These are phyloP conservation scores for Drosophila varians DNA, from an alignment of 1,140 invertebrate species.

Conservation along the genomic window DNA sequence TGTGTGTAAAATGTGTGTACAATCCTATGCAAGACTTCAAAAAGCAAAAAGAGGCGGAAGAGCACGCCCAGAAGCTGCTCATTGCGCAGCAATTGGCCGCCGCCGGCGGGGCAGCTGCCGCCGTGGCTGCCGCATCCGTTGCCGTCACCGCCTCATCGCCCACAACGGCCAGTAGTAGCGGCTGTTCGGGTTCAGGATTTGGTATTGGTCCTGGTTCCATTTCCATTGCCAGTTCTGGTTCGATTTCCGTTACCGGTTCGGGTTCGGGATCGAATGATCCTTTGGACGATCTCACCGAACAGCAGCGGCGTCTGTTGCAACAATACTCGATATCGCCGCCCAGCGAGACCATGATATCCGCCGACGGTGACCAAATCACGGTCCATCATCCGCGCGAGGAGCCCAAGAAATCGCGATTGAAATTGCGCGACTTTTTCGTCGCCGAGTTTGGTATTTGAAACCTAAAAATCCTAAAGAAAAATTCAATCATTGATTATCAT, in stretches of 20 bases:
- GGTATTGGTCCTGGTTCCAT: neutral
- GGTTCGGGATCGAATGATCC: constrained; percentile 36
- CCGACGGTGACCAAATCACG: constrained; percentile 82
- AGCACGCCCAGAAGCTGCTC: constrained; percentile 82
- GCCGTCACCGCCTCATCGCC: constrained; percentile 32
- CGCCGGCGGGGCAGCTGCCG: constrained; percentile 48
- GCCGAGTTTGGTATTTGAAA: constrained; percentile 77
- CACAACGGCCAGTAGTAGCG: constrained; percentile 40
- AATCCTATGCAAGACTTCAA: constrained; percentile 58
- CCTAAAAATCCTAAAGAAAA: constrained; percentile 4
- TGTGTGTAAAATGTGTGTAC: constrained; percentile 26
- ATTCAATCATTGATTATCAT: neutral
- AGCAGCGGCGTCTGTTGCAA: constrained; percentile 74
- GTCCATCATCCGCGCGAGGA: constrained; percentile 80
- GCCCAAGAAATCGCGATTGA: constrained; percentile 78
- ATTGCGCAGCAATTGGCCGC: constrained; percentile 78
- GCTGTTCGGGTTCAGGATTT: constrained; percentile 1
- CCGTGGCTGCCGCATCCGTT: constrained; percentile 29
- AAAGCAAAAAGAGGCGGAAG: constrained; percentile 83
- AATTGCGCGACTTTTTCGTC: constrained; percentile 83
- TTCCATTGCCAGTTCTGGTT: neutral
- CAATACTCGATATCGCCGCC: constrained; percentile 80
- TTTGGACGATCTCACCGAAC: constrained; percentile 71
- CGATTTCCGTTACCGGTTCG: neutral
- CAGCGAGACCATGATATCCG: constrained; percentile 79